A percentile compares a stretch with the other conserved stretches of the same genome.
Conservation (phyloP, 2,113 vertebrate species). For the Notarius quadriscutis region DNA sequence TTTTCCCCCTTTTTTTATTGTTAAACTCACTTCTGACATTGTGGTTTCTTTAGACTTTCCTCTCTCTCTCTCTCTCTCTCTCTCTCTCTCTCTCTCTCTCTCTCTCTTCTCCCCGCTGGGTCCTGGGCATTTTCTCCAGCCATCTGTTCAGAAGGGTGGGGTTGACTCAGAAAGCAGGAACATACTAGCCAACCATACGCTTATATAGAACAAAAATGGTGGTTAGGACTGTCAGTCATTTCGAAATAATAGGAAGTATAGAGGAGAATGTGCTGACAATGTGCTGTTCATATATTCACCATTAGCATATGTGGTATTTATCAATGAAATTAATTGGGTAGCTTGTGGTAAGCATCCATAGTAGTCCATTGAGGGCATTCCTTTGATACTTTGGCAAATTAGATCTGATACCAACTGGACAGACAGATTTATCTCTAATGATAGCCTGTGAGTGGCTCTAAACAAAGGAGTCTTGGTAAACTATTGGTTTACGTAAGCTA, state of each 20-base stretch:
- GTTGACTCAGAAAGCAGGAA: slow-evolving; percentile 69
- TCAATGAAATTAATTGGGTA: not conserved
- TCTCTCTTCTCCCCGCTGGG: slow-evolving; percentile 59
- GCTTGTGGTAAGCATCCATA: not conserved
- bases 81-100: slow-evolving; percentile 53
- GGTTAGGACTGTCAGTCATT: not conserved
- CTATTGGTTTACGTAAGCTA: slow-evolving; percentile 49
- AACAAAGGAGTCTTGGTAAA: slow-evolving; percentile 50
- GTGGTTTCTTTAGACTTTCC: slow-evolving; percentile 1
- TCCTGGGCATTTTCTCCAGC: slow-evolving; percentile 67
- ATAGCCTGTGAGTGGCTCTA: slow-evolving; percentile 8
- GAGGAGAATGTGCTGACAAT: not conserved
- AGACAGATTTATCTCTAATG: slow-evolving; percentile 21
- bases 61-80: slow-evolving; percentile 29
- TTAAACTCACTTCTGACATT: not conserved
- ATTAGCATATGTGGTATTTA: not conserved
- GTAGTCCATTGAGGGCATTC: not conserved
- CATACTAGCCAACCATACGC: slow-evolving; percentile 66
- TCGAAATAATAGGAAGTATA: not conserved
- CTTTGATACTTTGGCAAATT: slow-evolving; percentile 24
- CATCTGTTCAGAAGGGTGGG: slow-evolving; percentile 73
- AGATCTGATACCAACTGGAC: slow-evolving; percentile 13
- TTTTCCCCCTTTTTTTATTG: slow-evolving; percentile 21
- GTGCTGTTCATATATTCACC: not conserved
- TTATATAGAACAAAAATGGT: slow-evolving; percentile 63